phyloP scores from a whole-genome alignment of 2,113 vertebrate species.

The Lagenorhynchus albirostris region DNA sequence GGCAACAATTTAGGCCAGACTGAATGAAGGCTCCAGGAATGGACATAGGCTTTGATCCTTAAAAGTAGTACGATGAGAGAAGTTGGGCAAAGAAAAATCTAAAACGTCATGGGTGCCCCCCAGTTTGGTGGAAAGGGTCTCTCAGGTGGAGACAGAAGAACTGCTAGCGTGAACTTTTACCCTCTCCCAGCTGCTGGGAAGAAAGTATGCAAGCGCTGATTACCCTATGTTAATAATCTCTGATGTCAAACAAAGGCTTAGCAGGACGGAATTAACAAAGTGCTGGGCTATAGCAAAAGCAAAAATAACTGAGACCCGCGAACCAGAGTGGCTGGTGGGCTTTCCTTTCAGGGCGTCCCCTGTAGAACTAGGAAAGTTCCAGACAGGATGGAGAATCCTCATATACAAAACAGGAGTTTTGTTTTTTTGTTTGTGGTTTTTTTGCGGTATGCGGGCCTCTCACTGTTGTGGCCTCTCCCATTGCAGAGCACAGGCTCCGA shows the following conservation, averaged over 20 bases:
- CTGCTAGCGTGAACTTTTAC: background rate
- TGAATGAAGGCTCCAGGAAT: background rate
- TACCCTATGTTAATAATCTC: background rate
- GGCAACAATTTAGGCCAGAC: background rate
- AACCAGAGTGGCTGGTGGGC: background rate
- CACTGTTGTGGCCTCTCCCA: too few relatives aligned
- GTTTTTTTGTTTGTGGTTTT: background rate
- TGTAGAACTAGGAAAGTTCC: background rate
- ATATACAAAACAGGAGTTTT: background rate
- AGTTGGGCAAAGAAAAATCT: background rate
- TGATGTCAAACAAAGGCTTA: background rate
- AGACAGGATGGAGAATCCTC: background rate
- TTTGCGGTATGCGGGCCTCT: too few relatives aligned
- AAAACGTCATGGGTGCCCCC: fast-evolving
- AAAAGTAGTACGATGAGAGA: background rate
- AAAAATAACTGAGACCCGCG: background rate
- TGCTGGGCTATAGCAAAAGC: background rate
- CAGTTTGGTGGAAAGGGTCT: background rate
- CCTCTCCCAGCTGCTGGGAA: background rate
- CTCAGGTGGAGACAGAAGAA: background rate
- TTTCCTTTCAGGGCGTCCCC: background rate
- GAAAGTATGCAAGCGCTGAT: background rate
- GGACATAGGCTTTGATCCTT: background rate
- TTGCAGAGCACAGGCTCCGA: too few relatives aligned
- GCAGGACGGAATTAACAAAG: background rate